Percentiles rank a stretch among this genome's conserved stretches.
Conservation (phyloP, 2,797 vertebrate species). For the Thaleichthys pacificus region DNA sequence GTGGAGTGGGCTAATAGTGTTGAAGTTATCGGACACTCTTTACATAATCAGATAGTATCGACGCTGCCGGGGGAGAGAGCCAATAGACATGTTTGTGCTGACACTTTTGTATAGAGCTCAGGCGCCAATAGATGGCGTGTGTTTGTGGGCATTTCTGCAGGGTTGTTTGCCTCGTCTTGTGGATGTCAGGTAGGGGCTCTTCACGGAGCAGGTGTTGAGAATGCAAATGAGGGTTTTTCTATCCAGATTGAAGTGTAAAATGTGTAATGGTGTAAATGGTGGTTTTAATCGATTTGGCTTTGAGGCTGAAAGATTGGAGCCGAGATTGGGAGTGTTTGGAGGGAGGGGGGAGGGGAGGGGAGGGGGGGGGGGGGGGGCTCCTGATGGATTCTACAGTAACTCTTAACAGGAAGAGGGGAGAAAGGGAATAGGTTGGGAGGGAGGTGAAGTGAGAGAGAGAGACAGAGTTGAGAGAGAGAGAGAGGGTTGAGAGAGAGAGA, state of each 20-base stretch:
- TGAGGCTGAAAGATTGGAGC: not conserved
- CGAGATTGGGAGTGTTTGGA: not conserved
- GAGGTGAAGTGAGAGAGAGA: too few species aligned
- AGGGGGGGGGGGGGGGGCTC: not conserved
- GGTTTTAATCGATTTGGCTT: not conserved
- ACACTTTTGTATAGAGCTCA: slow-evolving; percentile 53
- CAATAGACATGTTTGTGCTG: slow-evolving; percentile 70
- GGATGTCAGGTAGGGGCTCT: too few species aligned
- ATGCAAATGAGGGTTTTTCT: not conserved
- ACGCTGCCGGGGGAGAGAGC: slow-evolving; percentile 53
- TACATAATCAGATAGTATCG: slow-evolving; percentile 65
- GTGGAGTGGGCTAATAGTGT: slow-evolving; percentile 49
- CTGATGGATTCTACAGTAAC: too few species aligned
- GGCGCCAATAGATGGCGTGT: slow-evolving; percentile 38
- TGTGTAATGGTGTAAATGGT: not conserved
- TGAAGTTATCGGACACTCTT: slow-evolving; percentile 55
- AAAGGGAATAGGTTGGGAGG: too few species aligned
- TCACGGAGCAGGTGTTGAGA: not conserved
- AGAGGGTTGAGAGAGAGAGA: too few species aligned
- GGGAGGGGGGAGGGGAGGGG: not conserved
- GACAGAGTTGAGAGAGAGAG: too few species aligned
- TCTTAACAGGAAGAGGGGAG: too few species aligned
- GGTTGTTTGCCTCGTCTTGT: too few species aligned
- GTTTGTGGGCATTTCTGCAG: not conserved
- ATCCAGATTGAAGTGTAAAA: not conserved